These are phyloP conservation scores for Drosophila lowei DNA, from an alignment of 1,140 invertebrate species.

Conservation along the genomic window DNA sequence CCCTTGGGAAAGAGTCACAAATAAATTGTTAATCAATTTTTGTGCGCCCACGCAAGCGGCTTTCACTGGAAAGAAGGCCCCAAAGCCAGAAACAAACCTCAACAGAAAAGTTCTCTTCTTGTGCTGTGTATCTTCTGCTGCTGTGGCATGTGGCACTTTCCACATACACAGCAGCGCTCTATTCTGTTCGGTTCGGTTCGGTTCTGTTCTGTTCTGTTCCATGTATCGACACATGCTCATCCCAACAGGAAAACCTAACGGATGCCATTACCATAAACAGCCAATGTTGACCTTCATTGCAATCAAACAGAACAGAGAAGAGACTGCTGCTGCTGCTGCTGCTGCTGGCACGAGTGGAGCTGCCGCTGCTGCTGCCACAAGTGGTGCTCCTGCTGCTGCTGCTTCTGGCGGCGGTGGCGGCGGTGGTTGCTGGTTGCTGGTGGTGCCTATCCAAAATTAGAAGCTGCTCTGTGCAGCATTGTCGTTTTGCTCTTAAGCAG, in stretches of 20 bases:
- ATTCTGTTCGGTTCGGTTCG: constrained; percentile 2
- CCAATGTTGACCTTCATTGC: constrained; percentile 76
- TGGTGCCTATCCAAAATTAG: constrained; percentile 61
- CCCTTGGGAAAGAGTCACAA: neutral
- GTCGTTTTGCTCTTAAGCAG: constrained; percentile 44
- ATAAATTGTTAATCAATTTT: neutral
- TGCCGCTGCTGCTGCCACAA: too few relatives aligned
- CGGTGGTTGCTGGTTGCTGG: constrained; percentile 13
- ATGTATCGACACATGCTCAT: constrained; percentile 66
- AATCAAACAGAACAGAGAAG: constrained; percentile 57
- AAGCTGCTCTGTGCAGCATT: constrained; percentile 58
- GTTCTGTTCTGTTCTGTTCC: constrained; percentile 10
- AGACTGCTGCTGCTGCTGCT: constrained; percentile 31
- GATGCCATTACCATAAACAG: constrained; percentile 80
- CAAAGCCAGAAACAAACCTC: neutral
- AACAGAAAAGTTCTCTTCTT: constrained; percentile 1
- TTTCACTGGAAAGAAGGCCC: constrained; percentile 28
- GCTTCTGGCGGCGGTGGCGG: constrained; percentile 53
- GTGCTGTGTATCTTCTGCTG: neutral
- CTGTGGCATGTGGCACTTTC: constrained; percentile 23
- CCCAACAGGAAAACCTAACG: constrained; percentile 80
- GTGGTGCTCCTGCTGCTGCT: neutral
- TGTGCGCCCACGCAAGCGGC: constrained; percentile 21
- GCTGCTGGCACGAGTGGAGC: constrained; percentile 4
- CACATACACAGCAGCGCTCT: neutral